Evolutionary conservation across 2,797 vertebrate species (phyloP), one percentile per base, ranked within the genome.

Genomic region (Microtus obscurus): DNA sequence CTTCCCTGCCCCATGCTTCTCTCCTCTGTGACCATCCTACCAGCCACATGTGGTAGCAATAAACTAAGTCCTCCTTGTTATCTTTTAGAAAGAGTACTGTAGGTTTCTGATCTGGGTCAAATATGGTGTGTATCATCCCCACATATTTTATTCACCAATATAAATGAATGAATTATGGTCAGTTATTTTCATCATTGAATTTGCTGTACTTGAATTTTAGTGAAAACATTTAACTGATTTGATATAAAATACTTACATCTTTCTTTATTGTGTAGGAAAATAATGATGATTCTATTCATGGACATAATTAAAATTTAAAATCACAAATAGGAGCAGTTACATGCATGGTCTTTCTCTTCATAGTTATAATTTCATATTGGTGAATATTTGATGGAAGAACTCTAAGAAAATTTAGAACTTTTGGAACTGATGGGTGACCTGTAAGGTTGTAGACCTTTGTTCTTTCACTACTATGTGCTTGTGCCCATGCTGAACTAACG

Each of bases 231-330:
- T 37, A 89, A 78, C 40, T 77, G 61, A 79, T 43, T 86, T 92
- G 45, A 53, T 6, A 14, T 83, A 86, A 95, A 88, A 78, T 80
- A 71, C 6, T 77, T 88, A 16, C 23, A 37, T 95, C 91, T 21
- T 76, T 92, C 40, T 40, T 69, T 37, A 43, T 0, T 73, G 10
- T 91, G 13, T 82, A 27, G 25, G 37, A 73, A 65, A 81, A 71
- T 43, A 90, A 82, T 83, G 74, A 27, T 86, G 69, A 21, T 83
- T 92, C 48, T 85, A 56, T 76, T 96, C 63, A 43, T 96, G 69
- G 63, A 77, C 25, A 71, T 91, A 90, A 34, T 34, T 45, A 90
- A 91, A 80, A 95, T 25, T 34, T 87, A 91, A 83, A 92, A 53
- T 10, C 53, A 67, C 69, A 83, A 87, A 19, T 45, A 53, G 23